Evolutionary conservation across 2,797 vertebrate genomes (phyloP).

Genomic region (Aldrovandia affinis): DNA sequence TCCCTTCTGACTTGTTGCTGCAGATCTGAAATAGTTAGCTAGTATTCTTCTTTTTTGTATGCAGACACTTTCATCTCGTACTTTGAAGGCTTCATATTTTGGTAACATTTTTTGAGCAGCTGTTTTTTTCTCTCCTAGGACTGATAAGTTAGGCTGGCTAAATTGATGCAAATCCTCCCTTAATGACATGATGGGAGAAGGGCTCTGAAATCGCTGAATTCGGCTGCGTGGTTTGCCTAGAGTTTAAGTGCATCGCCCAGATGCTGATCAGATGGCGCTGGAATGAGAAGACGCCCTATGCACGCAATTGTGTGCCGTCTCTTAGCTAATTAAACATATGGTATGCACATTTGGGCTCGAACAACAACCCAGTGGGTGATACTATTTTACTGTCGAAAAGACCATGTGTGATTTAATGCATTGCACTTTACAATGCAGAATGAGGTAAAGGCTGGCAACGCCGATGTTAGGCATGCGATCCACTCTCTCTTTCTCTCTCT

Average conservation of each 20-base stretch:
- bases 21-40: background rate
- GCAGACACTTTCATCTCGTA: background rate
- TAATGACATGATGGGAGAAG: background rate
- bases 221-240: background rate
- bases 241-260: background rate
- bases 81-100: background rate
- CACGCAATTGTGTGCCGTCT: conserved; percentile 54
- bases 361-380: conserved; percentile 67
- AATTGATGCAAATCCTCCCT: background rate
- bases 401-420: conserved; percentile 59
- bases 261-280: conserved; percentile 62
- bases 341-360: conserved; percentile 66
- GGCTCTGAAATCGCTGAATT: background rate
- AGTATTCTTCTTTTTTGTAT: conserved; percentile 16
- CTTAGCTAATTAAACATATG: conserved; percentile 74
- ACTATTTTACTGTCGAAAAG: conserved; percentile 55
- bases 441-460: conserved; percentile 55
- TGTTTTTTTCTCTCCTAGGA: background rate
- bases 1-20: conserved; percentile 6
- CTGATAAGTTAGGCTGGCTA: background rate
- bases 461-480: background rate
- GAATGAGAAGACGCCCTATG: conserved; percentile 52
- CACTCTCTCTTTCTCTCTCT: background rate
- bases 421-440: conserved; percentile 69
- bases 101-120: background rate